phyloP scores from a whole-genome alignment of 2,113 vertebrate genomes.

The Cottus gobio region DNA sequence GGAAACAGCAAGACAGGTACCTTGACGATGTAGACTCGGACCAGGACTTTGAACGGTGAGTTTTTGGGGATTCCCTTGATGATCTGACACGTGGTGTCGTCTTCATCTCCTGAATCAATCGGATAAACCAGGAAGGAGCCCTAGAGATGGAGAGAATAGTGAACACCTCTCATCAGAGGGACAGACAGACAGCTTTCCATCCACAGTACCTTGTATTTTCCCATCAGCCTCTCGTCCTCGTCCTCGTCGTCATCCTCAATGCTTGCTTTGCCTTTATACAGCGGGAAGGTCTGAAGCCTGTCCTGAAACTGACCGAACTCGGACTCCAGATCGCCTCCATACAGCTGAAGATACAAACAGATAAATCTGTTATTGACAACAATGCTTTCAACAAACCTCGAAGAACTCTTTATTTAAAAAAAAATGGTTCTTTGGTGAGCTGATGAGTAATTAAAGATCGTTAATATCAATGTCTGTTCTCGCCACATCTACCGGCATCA shows the following conservation, averaged over 20 bases:
- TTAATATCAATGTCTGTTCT: background rate
- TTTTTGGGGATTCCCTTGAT: conserved; percentile 90
- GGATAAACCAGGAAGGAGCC: conserved; percentile 94
- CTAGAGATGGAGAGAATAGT: conserved; percentile 65
- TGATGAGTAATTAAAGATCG: background rate
- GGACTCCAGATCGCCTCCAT: conserved; percentile 88
- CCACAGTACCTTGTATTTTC: conserved; percentile 91
- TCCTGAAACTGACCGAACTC: conserved; percentile 94
- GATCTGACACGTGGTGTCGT: conserved; percentile 81
- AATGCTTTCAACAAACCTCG: background rate
- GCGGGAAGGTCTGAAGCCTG: conserved; percentile 89
- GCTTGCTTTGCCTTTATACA: conserved; percentile 86
- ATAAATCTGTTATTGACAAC: background rate
- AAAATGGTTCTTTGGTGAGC: background rate
- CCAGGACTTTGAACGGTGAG: conserved; percentile 89
- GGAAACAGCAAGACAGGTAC: conserved; percentile 66
- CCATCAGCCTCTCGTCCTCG: conserved; percentile 87
- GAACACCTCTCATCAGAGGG: background rate
- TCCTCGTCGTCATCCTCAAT: conserved; percentile 87
- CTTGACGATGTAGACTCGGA: conserved; percentile 92
- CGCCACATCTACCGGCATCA: background rate
- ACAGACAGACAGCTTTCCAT: background rate
- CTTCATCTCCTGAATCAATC: conserved; percentile 77
- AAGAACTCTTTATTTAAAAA: background rate
- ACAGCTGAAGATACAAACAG: conserved; percentile 85